Conservation (phyloP, 2,797 vertebrate species). For the Ispidina picta region DNA sequence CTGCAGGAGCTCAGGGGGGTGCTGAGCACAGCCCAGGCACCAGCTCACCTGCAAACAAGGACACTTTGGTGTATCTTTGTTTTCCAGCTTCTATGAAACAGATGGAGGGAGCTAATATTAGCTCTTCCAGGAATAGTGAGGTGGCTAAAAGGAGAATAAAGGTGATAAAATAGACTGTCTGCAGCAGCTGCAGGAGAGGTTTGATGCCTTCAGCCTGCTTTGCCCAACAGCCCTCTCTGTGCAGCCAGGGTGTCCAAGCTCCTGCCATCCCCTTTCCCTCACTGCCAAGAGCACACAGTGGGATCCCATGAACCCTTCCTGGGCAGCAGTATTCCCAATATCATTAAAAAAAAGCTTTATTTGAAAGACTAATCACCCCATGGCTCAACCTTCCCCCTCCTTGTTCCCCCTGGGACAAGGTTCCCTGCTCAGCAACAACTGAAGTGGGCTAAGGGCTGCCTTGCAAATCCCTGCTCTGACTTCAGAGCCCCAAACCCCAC, state of each 20-base stretch:
- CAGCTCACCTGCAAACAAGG: slow-evolving; percentile 36
- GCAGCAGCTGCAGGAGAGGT: not conserved
- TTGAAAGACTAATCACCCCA: not conserved
- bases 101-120: slow-evolving; percentile 52
- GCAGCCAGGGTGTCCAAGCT: not conserved
- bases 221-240: not conserved
- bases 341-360: not conserved
- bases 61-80: not conserved
- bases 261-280: not conserved
- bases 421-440: not conserved
- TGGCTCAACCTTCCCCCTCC: not conserved
- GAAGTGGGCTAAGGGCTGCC: not conserved
- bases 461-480: not conserved
- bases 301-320: not conserved
- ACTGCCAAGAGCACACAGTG: not conserved
- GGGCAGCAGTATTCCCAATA: not conserved
- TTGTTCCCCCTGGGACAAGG: not conserved
- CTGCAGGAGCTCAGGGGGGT: not conserved
- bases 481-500: not conserved
- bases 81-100: slow-evolving; percentile 51
- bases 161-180: slow-evolving; percentile 52
- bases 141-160: slow-evolving; percentile 64
- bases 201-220: slow-evolving; percentile 16
- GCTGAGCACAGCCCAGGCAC: not conserved
- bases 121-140: slow-evolving; percentile 65